Evolutionary conservation across 1,140 invertebrate species (phyloP), one percentile per base, ranked within the genome.

Genomic region (Antheraea mylitta): DNA sequence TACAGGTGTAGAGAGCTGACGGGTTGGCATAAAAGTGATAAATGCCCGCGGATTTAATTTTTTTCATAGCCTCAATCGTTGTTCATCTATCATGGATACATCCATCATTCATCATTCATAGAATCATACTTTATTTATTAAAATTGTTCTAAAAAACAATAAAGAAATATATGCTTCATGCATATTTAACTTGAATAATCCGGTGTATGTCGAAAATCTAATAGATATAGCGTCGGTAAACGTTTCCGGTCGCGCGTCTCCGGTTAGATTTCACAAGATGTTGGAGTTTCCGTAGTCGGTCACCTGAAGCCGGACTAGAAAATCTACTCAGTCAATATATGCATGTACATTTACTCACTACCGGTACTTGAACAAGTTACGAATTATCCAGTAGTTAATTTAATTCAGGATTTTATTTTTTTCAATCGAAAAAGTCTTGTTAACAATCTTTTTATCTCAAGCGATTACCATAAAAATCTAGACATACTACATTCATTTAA

Each of bases 241-340:
- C 45, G 45, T 53, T 53, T 13, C 60, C 58, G 19, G 53, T 38
- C 22, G 62, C 11, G 36, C 30, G 36, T 19, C 10, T n/a, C 62
- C 76, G 71, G 73, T 67, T 72, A 62, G 66, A 66, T 75, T 76
- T 80, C 73, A 75, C 73, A 82, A 75, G 77, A 79, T 80, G 80
- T 82, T 75, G 59, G 38, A 66, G 75, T 79, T 79, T 78, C 75
- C 74, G 64, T 67, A 63, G 37, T 62, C 67, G 48, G 45, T 13
- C 11, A 13, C 45, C 45, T 53, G 45, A 53, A 53, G 16, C 45
- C 45, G 45, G 6, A 53, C 5, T 53, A 53, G 45, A 16, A 53
- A 53, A 13, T 53, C 9, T 53, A 53, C 13, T 53, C 11, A 16
- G 11, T n/a, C 11, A 53, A 53, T 16, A 53, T 53, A n/a, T 13